Percentiles rank a stretch among this genome's conserved stretches.
phyloP scores from a whole-genome alignment of 2,888 invertebrate species.

The Synergus itoensis region DNA sequence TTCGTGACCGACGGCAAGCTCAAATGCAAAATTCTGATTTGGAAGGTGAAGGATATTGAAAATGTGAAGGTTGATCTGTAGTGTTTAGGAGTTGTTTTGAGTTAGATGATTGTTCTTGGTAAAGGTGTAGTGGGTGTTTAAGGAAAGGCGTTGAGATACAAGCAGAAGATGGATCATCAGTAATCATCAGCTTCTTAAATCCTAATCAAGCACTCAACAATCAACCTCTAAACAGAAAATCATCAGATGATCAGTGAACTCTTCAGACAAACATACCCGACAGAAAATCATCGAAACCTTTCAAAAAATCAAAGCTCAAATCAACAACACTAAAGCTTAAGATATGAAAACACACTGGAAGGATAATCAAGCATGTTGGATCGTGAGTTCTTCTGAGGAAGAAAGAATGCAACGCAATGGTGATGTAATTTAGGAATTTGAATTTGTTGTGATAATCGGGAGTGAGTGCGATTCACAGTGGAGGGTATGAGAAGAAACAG shows the following conservation, averaged over 20 bases:
- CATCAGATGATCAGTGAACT: background rate
- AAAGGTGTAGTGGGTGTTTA: background rate
- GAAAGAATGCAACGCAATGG: constrained; percentile 9
- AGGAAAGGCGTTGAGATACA: background rate
- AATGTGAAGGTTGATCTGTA: background rate
- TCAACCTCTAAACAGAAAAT: background rate
- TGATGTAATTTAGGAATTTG: constrained; percentile 2
- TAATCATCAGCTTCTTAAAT: background rate
- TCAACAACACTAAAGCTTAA: background rate
- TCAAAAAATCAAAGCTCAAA: background rate
- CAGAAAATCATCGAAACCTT: too few relatives aligned
- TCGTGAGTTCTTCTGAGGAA: background rate
- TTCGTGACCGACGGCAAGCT: background rate
- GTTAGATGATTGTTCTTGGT: background rate
- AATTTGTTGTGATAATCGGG: constrained; percentile 46
- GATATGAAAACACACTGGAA: background rate
- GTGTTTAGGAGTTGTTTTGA: background rate
- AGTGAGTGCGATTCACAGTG: constrained; percentile 65
- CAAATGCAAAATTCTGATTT: background rate
- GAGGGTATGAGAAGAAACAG: constrained; percentile 68
- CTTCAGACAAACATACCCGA: too few relatives aligned
- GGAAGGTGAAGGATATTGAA: background rate
- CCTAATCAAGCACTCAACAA: background rate
- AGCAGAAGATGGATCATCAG: too few relatives aligned
- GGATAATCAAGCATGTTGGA: background rate